Evolutionary conservation across 23 tunicate species (phyloP), one percentile per base, ranked within the genome.

Genomic region (Trididemnum clinides): DNA sequence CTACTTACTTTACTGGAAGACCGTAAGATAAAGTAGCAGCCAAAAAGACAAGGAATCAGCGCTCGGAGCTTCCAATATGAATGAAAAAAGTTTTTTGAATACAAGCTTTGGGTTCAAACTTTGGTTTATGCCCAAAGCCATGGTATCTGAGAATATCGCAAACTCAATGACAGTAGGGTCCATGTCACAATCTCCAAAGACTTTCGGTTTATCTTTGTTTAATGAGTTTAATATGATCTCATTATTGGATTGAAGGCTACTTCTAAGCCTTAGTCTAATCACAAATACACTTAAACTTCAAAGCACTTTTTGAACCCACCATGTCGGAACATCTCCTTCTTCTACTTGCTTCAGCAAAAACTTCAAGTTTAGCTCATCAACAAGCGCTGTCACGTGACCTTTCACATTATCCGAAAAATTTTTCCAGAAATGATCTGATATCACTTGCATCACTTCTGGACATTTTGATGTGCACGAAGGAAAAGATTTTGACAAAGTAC

Each of bases 341-440:
- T 28, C 66, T 2, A 51, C n/a, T 51, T 78, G 35, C 5, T 7
- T 3, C 80, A 78, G 34, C 26, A 54, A 29, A 6, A 21, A 3
- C 36, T 78, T 28, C 19, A 78, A 19, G 21, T 51, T 23, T 19
- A 78, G 35, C 50, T 78, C 77, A 29, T 29, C 32, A 1, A 51
- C 51, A 10, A 78, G 50, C 36, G 65, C 19, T 36, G 27, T 51
- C 22, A 29, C 50, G 38, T 78, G 83, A 34, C 35, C 34, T 36
- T 77, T 34, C 39, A 72, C 50, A 21, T 78, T 81, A 21, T 33
- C 62, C 25, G 62, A 77, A 58, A 79, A 91, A 27, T 49, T 63
- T 19, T 86, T 85, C 89, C 96, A 88, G 33, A 85, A 39, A 3
- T 86, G 86, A 39, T 91, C 83, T 2, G 96, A 91, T 10, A 86